Conservation (phyloP, 2,113 vertebrate species). For the Pelmatolapia mariae region DNA sequence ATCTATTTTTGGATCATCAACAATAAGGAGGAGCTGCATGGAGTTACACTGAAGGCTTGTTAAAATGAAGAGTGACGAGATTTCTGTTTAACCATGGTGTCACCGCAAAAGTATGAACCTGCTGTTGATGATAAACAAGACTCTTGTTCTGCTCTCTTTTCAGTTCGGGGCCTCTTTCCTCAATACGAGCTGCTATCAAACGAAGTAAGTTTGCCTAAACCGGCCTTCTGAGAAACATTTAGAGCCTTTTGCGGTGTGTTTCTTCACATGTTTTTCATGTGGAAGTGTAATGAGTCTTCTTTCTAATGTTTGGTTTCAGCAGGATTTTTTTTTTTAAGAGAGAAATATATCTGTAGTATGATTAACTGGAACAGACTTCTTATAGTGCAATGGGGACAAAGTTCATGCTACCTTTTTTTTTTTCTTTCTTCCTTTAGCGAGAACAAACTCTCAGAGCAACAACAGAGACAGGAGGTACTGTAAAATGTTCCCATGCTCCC, state of each 20-base stretch:
- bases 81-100: not conserved
- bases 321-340: not conserved
- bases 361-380: not conserved
- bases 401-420: not conserved
- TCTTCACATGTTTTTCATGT: not conserved
- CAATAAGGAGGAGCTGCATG: not conserved
- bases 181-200: slow-evolving; percentile 88
- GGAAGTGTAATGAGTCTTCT: not conserved
- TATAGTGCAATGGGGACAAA: not conserved
- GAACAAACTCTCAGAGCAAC: slow-evolving; percentile 75
- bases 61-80: not conserved
- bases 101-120: not conserved
- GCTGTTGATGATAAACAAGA: not conserved
- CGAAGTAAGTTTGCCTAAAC: slow-evolving; percentile 79
- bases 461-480: slow-evolving; percentile 84
- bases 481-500: not conserved
- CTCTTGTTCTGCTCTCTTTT: slow-evolving; percentile 38
- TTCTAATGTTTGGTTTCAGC: not conserved
- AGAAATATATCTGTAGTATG: not conserved
- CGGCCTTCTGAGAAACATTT: not conserved
- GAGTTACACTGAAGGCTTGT: not conserved
- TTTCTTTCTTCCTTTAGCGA: slow-evolving; percentile 45
- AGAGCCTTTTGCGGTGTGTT: not conserved
- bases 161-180: slow-evolving; percentile 87
- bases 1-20: not conserved